A percentile compares a stretch with the other conserved stretches of the same genome.
Evolutionary conservation across 1,140 invertebrate genomes (phyloP).

Genomic region (Bombyx mandarina): DNA sequence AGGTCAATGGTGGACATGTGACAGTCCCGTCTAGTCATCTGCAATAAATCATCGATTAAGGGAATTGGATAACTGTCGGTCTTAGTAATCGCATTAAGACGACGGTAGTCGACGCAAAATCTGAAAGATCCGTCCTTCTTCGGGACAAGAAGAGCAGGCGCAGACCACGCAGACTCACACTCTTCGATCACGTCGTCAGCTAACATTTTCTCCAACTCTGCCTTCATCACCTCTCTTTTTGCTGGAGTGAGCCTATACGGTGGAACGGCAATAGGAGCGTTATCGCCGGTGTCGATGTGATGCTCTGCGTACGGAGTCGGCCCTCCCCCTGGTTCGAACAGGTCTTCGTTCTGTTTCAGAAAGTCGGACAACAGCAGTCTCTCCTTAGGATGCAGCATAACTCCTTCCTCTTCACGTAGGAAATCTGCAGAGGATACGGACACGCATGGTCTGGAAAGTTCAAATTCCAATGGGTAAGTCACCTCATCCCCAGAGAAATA

Average conservation of each 20-base stretch:
- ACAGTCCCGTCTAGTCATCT: conserved; percentile 2
- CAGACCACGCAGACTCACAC: too few relatives aligned
- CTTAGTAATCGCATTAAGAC: conserved; percentile 11
- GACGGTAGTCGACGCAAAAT: conserved; percentile 16
- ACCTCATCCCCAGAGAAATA: background rate
- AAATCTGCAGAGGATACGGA: background rate
- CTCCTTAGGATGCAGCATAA: background rate
- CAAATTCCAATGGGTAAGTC: conserved; percentile 1
- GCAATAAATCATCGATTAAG: conserved; percentile 11
- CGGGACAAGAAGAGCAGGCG: background rate
- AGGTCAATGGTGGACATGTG: conserved; percentile 11
- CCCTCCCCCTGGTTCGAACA: background rate
- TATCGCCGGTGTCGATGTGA: too few relatives aligned
- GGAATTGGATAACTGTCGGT: conserved; percentile 15
- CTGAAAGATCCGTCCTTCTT: background rate
- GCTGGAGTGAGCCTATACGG: background rate
- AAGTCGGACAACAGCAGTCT: background rate
- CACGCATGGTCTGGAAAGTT: background rate
- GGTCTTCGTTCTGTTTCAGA: background rate
- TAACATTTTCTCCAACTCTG: conserved; percentile 3
- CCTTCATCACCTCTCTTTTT: conserved; percentile 1
- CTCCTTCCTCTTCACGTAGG: background rate
- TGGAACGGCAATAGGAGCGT: too few relatives aligned
- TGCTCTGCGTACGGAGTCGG: too few relatives aligned
- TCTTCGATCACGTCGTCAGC: background rate